phyloP scores from a whole-genome alignment of 1,140 invertebrate genomes.

The Harlomillsia oculata region DNA sequence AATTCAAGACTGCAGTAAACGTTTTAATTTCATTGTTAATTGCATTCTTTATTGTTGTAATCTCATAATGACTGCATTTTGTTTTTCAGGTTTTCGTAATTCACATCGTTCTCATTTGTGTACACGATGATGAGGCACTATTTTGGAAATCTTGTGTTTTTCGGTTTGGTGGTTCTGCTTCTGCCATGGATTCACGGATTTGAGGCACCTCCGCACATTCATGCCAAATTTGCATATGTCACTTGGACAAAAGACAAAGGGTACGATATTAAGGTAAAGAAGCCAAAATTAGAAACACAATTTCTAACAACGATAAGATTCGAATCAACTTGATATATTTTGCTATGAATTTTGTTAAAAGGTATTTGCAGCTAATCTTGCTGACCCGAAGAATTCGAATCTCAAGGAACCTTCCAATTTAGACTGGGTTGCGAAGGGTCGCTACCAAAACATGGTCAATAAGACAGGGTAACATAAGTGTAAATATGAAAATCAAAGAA shows the following conservation, averaged over 20 bases:
- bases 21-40: no score
- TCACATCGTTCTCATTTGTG: no score
- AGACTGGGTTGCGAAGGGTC: conserved; percentile 33
- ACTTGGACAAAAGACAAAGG: conserved; percentile 32
- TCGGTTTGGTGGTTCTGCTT: no score
- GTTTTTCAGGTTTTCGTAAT: no score
- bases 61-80: no score
- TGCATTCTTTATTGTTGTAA: no score
- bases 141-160: no score
- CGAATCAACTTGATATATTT: not conserved
- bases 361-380: conserved; percentile 19
- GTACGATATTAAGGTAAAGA: conserved; percentile 33
- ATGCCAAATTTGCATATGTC: conserved; percentile 31
- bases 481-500: not conserved
- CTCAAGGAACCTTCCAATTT: not conserved
- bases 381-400: not conserved
- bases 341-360: conserved; percentile 8
- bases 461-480: conserved; percentile 23
- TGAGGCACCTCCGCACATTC: conserved; percentile 33
- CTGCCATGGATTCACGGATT: no score
- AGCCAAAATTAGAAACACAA: not conserved
- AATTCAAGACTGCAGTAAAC: no score
- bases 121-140: no score
- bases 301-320: not conserved
- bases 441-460: conserved; percentile 32